Base-by-base conservation (phyloP, 2,888 invertebrate species). In the Ormyrus thymus region DNA sequence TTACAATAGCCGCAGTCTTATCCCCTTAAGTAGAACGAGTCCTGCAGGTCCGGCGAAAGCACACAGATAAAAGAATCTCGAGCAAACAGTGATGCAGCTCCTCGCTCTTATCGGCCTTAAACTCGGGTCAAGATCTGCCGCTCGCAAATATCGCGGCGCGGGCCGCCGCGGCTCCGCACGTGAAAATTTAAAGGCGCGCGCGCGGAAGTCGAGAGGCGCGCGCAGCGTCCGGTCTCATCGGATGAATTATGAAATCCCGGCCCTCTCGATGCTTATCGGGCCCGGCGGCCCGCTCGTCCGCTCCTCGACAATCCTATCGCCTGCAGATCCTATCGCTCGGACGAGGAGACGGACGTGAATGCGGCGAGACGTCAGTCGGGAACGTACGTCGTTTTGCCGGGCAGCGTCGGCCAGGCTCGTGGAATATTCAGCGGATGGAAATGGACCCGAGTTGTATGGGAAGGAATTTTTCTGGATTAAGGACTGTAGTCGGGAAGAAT, bases 301-400 rank as follows among this genome's bases (percentile, higher is more conserved):
- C 81, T 79, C 81, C 76, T 51, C 82, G 82, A 85, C 85, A 89
- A 89, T 89, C 86, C 84, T 89, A 89, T 89, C 89, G 86, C 76
- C 73, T 29, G 29, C 29, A 81, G 86, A 87, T 89, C 85, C 84
- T 87, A 88, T 88, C 89, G 56, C 78, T 81, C 82, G 78, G 78
- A 84, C 86, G 88, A 89, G 89, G 89, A 87, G 70, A 29, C 29
- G 70, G 64, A 70, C 66, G 50, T 29, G 58, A 29, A 53, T 56
- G n/a, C 46, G 13, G 9, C 59, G 13, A 13, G 58, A 45, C 77
- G 77, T 79, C 29, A 29, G 70, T 80, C 78, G 68, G 56, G 69
- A 50, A 50, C 55, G 55, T 58, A 76, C 72, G 4, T 79, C 79
- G 72, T 76, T 72, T 71, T 56, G 56, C 62, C 43, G 59, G 64